These are phyloP conservation scores for Cirrhinus mrigala DNA, from an alignment of 2,797 vertebrate species.

Conservation along the genomic window DNA sequence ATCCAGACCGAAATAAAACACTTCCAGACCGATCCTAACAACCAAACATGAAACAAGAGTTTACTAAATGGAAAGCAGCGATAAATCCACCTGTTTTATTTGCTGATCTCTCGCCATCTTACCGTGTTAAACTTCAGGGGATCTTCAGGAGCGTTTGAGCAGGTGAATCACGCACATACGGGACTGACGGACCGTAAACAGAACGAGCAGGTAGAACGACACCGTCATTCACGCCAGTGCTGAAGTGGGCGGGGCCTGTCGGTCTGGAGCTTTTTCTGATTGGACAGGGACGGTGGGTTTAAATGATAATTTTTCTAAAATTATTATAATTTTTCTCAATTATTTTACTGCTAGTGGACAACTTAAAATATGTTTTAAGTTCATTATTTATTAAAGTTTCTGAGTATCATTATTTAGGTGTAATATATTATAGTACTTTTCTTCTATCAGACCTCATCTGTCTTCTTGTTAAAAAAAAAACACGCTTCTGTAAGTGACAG, in stretches of 20 bases:
- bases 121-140: slow-evolving; percentile 19
- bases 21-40: neutral
- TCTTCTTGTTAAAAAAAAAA: no score
- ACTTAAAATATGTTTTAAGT: neutral
- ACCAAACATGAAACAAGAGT: neutral
- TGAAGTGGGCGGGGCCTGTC: neutral
- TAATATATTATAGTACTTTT: no score
- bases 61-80: neutral
- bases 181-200: neutral
- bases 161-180: slow-evolving; percentile 8
- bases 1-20: slow-evolving; percentile 4
- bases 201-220: neutral
- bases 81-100: slow-evolving; percentile 14
- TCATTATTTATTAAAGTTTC: neutral
- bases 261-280: neutral
- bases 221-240: fast-evolving
- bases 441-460: no score
- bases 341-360: no score
- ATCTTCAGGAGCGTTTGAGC: neutral
- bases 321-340: no score
- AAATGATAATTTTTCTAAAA: neutral
- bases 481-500: no score
- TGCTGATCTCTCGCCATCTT: slow-evolving; percentile 50
- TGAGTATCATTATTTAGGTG: neutral
- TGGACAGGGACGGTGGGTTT: neutral